A percentile compares a stretch with the other conserved stretches of the same genome.
Evolutionary conservation across 2,888 invertebrate genomes (phyloP).

Genomic region (Spodoptera littoralis): DNA sequence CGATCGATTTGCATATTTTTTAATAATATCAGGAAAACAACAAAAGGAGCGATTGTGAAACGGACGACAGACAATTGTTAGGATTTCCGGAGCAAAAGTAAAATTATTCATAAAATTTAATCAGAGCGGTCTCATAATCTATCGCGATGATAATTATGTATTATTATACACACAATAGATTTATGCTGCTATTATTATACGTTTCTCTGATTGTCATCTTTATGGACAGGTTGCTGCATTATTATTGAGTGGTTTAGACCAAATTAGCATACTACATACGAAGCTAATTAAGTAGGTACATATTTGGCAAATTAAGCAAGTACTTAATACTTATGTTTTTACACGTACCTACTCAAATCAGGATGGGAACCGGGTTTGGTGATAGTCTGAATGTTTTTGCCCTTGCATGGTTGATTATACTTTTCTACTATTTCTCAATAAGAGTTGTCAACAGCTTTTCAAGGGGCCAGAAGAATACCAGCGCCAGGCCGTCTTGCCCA

Average conservation of each 20-base stretch:
- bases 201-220: slow-evolving; percentile 44
- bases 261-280: slow-evolving; percentile 2
- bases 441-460: too few species aligned
- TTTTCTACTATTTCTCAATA: too few species aligned
- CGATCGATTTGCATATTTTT: slow-evolving; percentile 89
- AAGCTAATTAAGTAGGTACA: too few species aligned
- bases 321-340: too few species aligned
- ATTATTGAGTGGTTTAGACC: slow-evolving; percentile 21
- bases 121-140: slow-evolving; percentile 80
- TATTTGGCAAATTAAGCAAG: too few species aligned
- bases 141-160: slow-evolving; percentile 75
- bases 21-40: slow-evolving; percentile 84
- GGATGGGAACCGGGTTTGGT: too few species aligned
- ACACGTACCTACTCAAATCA: too few species aligned
- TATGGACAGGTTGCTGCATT: slow-evolving; percentile 32
- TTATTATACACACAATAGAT: slow-evolving; percentile 68
- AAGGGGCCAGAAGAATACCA: too few species aligned
- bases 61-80: slow-evolving; percentile 79
- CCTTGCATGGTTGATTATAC: too few species aligned
- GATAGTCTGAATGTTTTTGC: too few species aligned
- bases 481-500: too few species aligned
- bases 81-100: slow-evolving; percentile 80
- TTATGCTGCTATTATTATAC: slow-evolving; percentile 49
- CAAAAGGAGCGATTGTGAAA: slow-evolving; percentile 80
- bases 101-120: slow-evolving; percentile 86